Base-by-base conservation (phyloP, 2,113 vertebrate species). In the Corvus cornix region DNA sequence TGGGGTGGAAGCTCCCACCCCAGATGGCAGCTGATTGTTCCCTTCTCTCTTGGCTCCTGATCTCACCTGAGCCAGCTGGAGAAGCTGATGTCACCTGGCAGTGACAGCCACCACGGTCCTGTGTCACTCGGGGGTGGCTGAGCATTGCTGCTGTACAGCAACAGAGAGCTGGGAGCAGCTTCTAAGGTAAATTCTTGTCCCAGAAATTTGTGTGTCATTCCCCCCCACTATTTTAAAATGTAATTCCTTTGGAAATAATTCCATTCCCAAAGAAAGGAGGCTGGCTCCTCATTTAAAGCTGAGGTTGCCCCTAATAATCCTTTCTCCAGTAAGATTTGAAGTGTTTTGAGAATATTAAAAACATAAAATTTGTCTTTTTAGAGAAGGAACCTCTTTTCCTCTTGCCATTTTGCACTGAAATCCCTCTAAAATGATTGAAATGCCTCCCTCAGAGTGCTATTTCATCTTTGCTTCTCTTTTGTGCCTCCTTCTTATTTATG, bases 401-500 rank as follows among this genome's bases (percentile, higher is more conserved):
- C 18, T 46, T 49, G 26, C 11, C 6, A 51, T 79, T 77, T 78
- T 85, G 17, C 26, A 18, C 41, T 2, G 3, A 89, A 95, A 93
- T 87, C 81, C 33, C 58, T 62, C 74, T 58, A 10, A 87, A 67
- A 67, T 74, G 23, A 93, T 83, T 58, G 67, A 73, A 94, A 85
- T 15, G 26, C 37, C 67, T 89, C 75, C 41, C 63, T 91, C 27
- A 5, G 84, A 76, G 59, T 63, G 46, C 41, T 53, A 7, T 84
- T 93, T 82, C 51, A 62, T 93, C 63, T 87, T 46, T 51, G 53
- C 66, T 83, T 78, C 46, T 82, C 66, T 92, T 95, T 87, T 89
- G 81, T 94, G 78, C 58, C 70, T 87, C 81, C 46, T 64, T n/a
- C 68, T 91, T 94, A 77, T 94, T 96, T 95, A 70, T 83, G 89